These are phyloP conservation scores for Vannuccia rotundouncinata DNA, from an alignment of 2,888 invertebrate species.

Conservation along the genomic window DNA sequence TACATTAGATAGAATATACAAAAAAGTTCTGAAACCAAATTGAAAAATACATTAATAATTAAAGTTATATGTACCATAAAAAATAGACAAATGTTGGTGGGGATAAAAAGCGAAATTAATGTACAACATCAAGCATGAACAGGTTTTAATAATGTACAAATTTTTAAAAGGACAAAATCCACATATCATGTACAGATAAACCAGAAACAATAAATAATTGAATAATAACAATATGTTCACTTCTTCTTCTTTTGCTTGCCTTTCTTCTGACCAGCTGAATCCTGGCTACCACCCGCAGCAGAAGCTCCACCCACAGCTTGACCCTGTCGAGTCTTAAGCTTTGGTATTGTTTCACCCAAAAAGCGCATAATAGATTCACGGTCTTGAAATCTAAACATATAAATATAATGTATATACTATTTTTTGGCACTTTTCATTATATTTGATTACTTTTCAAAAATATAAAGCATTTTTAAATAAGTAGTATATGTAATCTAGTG, in stretches of 20 bases:
- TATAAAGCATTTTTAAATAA: too few relatives aligned
- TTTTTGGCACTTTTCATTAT: too few relatives aligned
- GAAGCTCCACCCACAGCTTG: background rate
- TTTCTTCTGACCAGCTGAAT: background rate
- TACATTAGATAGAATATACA: too few relatives aligned
- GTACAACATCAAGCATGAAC: background rate
- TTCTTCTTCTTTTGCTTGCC: background rate
- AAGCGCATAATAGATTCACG: constrained; percentile 70
- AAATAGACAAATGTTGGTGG: background rate
- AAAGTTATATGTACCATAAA: background rate
- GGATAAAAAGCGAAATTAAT: background rate
- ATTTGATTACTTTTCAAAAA: too few relatives aligned
- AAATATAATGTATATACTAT: too few relatives aligned
- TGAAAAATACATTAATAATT: background rate
- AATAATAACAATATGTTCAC: background rate
- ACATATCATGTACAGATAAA: background rate
- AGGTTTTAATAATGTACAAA: background rate
- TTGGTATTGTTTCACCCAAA: constrained; percentile 78
- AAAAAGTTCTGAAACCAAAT: too few relatives aligned
- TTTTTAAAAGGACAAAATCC: background rate
- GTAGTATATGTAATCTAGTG: background rate
- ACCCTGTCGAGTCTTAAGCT: constrained; percentile 68
- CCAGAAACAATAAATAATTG: background rate
- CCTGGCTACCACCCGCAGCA: background rate
- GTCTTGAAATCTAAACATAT: constrained; percentile 36